phyloP scores from a whole-genome alignment of 2,888 invertebrate species.

The Drosophila melanosoma region DNA sequence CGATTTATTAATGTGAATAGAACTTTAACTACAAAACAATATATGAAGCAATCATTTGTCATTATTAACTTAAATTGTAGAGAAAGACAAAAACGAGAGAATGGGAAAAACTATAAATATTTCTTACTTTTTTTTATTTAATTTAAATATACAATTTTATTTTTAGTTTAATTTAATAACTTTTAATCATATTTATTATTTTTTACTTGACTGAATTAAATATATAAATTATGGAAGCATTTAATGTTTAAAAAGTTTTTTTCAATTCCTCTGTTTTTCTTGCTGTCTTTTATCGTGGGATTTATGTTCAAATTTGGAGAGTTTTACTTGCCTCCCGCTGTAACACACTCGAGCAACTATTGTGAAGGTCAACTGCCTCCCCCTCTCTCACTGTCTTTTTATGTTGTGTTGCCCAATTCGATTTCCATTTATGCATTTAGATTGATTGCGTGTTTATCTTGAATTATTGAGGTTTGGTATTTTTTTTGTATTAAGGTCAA shows the following conservation, averaged over 20 bases:
- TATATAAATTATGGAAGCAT: background rate
- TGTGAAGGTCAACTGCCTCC: constrained; percentile 18
- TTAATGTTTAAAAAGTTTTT: background rate
- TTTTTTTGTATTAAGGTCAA: constrained; percentile 60
- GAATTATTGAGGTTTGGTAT: constrained; percentile 39
- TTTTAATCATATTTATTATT: background rate
- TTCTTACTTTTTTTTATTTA: background rate
- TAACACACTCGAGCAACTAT: constrained; percentile 25
- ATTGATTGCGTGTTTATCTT: constrained; percentile 10
- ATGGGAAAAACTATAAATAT: background rate
- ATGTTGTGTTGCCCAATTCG: constrained; percentile 25
- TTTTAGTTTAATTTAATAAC: background rate
- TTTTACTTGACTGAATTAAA: background rate
- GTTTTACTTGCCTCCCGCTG: constrained; percentile 15
- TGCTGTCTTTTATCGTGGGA: constrained; percentile 25
- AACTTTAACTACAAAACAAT: background rate
- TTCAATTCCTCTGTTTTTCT: background rate
- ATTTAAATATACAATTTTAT: background rate
- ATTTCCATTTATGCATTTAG: constrained; percentile 20
- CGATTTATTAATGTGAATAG: background rate
- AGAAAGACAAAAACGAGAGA: background rate
- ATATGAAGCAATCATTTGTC: background rate
- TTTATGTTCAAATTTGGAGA: constrained; percentile 37
- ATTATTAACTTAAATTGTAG: background rate
- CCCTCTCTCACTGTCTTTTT: background rate